phyloP scores from a whole-genome alignment of 2,113 vertebrate genomes.

The Sinosuthora webbiana region DNA sequence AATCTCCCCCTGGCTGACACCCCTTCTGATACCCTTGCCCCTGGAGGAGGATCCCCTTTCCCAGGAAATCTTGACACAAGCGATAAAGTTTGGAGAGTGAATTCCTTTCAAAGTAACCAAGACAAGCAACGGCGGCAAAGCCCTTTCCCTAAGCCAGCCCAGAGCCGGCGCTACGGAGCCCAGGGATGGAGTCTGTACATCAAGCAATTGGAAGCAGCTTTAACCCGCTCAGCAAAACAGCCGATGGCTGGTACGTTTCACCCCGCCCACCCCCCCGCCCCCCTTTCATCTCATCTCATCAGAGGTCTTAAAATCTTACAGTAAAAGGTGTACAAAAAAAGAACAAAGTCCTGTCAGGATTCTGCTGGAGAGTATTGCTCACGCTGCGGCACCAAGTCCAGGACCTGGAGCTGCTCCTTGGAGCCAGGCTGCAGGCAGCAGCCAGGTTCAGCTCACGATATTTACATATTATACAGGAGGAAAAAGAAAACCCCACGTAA shows the following conservation, averaged over 20 bases:
- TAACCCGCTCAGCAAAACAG: conserved; percentile 53
- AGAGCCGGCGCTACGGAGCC: conserved; percentile 19
- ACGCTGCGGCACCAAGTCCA: conserved; percentile 57
- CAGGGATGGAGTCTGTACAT: conserved; percentile 65
- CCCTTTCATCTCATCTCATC: conserved; percentile 20
- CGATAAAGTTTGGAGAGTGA: conserved; percentile 73
- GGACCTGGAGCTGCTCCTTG: conserved; percentile 60
- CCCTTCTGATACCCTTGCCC: background rate
- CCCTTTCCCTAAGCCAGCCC: conserved; percentile 54
- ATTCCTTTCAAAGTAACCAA: conserved; percentile 67
- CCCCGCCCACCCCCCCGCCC: background rate
- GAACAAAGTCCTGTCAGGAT: conserved; percentile 67
- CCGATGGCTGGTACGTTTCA: background rate
- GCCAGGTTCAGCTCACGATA: conserved; percentile 76
- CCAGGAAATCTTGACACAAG: conserved; percentile 32
- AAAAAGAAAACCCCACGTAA: conserved; percentile 76
- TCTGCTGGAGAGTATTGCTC: conserved; percentile 74
- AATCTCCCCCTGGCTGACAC: background rate
- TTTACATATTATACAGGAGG: conserved; percentile 95
- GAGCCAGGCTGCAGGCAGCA: conserved; percentile 56
- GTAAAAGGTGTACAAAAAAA: conserved; percentile 77
- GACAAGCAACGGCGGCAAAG: conserved; percentile 55
- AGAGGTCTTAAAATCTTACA: conserved; percentile 80
- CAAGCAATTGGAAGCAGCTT: conserved; percentile 59
- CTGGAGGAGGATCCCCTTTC: background rate